These are phyloP conservation scores for Ceratotherium simum DNA, from an alignment of 2,113 vertebrate species.

Conservation along the genomic window DNA sequence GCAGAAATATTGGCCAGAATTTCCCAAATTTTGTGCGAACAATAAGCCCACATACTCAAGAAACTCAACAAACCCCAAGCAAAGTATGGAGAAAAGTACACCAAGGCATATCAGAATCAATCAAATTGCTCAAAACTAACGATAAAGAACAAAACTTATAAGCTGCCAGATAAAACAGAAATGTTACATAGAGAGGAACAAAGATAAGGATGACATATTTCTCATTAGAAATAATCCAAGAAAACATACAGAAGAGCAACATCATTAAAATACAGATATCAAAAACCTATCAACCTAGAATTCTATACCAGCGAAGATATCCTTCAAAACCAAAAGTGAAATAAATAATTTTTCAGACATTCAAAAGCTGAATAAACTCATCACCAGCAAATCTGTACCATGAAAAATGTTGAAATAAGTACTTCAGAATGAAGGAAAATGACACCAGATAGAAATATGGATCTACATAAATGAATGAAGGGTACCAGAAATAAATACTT, in stretches of 20 bases:
- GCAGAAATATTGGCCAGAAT: neutral
- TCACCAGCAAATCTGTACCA: neutral
- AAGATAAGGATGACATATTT: neutral
- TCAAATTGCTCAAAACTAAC: neutral
- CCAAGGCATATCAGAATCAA: neutral
- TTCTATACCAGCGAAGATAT: neutral
- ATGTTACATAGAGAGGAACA: neutral
- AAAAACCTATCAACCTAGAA: neutral
- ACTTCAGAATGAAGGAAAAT: neutral
- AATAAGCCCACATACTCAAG: neutral
- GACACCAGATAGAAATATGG: neutral
- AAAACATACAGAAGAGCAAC: neutral
- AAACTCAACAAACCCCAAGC: neutral
- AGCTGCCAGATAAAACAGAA: neutral
- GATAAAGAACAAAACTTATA: neutral
- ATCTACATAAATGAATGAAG: neutral
- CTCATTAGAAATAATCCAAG: neutral
- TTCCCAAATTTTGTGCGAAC: constrained; percentile 13
- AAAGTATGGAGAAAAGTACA: neutral
- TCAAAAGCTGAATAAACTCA: neutral
- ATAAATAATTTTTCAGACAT: neutral
- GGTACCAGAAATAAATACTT: neutral
- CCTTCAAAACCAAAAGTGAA: neutral
- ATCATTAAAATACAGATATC: neutral
- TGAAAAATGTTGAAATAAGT: neutral